Percentiles rank a stretch among this genome's conserved stretches.
phyloP scores from a whole-genome alignment of 2,797 vertebrate species.

The Decapterus maruadsi region DNA sequence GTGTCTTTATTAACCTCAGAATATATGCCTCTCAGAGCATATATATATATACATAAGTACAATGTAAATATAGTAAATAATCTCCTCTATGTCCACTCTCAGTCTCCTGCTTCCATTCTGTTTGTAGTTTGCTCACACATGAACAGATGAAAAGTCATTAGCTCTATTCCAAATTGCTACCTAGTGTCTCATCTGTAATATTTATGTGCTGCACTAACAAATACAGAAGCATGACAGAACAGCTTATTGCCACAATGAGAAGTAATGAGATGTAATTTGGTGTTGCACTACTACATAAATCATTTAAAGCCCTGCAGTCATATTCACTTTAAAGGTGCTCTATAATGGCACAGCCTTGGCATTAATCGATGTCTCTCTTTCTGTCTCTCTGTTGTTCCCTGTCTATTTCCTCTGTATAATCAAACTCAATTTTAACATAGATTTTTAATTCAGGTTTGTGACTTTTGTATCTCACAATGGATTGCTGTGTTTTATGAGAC shows the following conservation, averaged over 20 bases:
- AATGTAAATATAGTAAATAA: background rate
- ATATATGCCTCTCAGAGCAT: background rate
- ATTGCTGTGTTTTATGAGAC: background rate
- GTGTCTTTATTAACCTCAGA: background rate
- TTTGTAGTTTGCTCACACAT: conserved; percentile 43
- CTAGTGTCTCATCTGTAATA: conserved; percentile 69
- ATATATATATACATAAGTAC: too few relatives aligned
- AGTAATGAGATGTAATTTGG: conserved; percentile 78
- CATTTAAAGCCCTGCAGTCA: conserved; percentile 55
- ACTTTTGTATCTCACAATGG: background rate
- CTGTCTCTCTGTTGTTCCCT: conserved; percentile 1
- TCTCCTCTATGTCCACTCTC: background rate
- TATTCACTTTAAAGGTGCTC: conserved; percentile 53
- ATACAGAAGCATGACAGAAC: conserved; percentile 66
- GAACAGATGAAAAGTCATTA: conserved; percentile 57
- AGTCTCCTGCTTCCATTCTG: background rate
- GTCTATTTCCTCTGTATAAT: conserved; percentile 1
- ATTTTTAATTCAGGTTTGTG: background rate
- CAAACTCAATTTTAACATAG: background rate
- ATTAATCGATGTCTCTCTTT: conserved; percentile 31
- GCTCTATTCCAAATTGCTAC: conserved; percentile 48
- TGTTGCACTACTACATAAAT: conserved; percentile 70
- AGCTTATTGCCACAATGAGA: conserved; percentile 73
- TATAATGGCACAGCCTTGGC: conserved; percentile 28
- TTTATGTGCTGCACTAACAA: conserved; percentile 73